These are phyloP conservation scores for Sebastes taczanowskii DNA, from an alignment of 2,797 vertebrate species.

Conservation along the genomic window DNA sequence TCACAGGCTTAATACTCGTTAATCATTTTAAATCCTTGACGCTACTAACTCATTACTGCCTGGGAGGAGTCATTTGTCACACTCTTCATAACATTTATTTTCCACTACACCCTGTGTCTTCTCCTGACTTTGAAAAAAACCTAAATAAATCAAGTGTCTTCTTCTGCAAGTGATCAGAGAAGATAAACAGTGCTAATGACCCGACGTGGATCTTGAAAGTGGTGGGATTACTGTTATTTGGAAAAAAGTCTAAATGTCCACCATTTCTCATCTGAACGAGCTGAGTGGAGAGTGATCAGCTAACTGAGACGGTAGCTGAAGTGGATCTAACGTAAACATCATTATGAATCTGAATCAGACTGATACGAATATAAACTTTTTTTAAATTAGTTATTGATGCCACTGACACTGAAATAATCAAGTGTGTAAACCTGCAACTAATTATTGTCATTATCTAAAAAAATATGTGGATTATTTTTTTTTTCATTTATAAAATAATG, in stretches of 20 bases:
- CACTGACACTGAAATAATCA: background rate
- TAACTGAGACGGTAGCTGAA: constrained; percentile 16
- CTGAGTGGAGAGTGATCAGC: constrained; percentile 30
- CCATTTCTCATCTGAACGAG: constrained; percentile 26
- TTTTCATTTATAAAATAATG: background rate
- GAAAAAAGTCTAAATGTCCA: background rate
- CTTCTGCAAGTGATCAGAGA: constrained; percentile 11
- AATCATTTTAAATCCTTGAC: constrained; percentile 1
- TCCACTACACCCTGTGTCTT: background rate
- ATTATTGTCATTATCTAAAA: background rate
- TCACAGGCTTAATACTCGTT: constrained; percentile 10
- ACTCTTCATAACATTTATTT: background rate
- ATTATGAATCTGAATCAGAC: background rate
- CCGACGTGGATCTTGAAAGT: constrained; percentile 21
- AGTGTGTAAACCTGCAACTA: background rate
- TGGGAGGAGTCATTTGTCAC: background rate
- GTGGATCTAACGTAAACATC: background rate
- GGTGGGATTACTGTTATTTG: constrained; percentile 33
- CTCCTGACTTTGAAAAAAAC: background rate
- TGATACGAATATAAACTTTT: background rate
- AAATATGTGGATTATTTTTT: background rate
- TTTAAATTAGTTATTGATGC: background rate
- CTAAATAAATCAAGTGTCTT: constrained; percentile 28
- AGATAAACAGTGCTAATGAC: constrained; percentile 40
- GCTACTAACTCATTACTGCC: background rate